Evolutionary conservation across 2,888 invertebrate genomes (phyloP).

Genomic region (Polylopha cassiicola): DNA sequence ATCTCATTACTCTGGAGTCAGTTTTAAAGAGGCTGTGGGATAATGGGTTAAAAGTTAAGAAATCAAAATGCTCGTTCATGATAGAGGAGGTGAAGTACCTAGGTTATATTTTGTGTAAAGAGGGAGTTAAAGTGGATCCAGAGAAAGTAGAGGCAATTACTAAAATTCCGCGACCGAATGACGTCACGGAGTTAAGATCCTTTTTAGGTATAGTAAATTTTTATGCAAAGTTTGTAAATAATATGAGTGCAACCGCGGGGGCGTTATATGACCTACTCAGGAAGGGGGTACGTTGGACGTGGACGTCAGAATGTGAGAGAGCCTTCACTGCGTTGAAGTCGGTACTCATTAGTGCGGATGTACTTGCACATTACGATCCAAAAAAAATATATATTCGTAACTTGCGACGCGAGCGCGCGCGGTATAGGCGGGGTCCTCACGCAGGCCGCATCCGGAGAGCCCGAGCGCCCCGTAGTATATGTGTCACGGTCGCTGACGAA

Average conservation of each 20-base stretch:
- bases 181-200: not conserved
- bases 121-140: not conserved
- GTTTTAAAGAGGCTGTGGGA: too few species aligned
- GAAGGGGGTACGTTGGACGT: not conserved
- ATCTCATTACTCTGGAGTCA: too few species aligned
- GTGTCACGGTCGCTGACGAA: conserved; percentile 10
- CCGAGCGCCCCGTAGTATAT: too few species aligned
- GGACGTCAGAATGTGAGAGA: not conserved
- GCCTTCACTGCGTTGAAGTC: not conserved
- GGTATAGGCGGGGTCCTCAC: too few species aligned
- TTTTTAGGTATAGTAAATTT: not conserved
- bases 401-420: too few species aligned
- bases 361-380: conserved; percentile 7
- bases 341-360: not conserved
- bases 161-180: not conserved
- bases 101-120: not conserved
- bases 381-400: too few species aligned
- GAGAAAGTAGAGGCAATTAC: not conserved
- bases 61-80: not conserved
- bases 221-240: not conserved
- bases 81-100: not conserved
- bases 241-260: not conserved
- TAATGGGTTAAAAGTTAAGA: not conserved
- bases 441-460: conserved; percentile 3
- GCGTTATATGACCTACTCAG: not conserved